A percentile compares a stretch with the other conserved stretches of the same genome.
phyloP scores from a whole-genome alignment of 1,140 invertebrate genomes.

The Oedothorax gibbosus region DNA sequence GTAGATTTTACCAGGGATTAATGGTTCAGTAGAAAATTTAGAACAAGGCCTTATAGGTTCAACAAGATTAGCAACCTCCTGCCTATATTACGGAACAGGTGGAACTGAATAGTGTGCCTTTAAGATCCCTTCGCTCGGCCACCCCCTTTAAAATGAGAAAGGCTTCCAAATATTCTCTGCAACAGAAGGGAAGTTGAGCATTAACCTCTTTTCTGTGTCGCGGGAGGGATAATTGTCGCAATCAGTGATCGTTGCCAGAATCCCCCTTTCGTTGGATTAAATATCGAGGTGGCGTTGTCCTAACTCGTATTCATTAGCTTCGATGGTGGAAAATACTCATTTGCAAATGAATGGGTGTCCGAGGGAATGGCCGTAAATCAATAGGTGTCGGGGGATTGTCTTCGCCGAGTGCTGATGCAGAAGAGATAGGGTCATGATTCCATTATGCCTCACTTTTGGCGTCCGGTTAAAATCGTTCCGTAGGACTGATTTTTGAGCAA shows the following conservation, averaged over 20 bases:
- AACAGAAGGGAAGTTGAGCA: constrained; percentile 38
- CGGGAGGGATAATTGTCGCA: constrained; percentile 48
- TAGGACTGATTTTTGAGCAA: no score
- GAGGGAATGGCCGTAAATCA: constrained; percentile 15
- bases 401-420: background rate
- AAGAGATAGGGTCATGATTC: no score
- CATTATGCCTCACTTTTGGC: no score
- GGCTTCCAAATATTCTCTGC: constrained; percentile 5
- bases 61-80: no score
- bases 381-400: constrained; percentile 19
- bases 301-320: constrained; percentile 28
- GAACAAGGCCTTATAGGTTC: no score
- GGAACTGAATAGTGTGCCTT: no score
- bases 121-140: background rate
- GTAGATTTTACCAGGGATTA: no score
- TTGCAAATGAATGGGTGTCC: constrained; percentile 36
- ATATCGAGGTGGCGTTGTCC: constrained; percentile 33
- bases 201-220: constrained; percentile 37
- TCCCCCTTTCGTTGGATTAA: constrained; percentile 24
- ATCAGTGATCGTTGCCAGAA: constrained; percentile 39
- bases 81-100: no score
- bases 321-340: constrained; percentile 36
- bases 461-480: no score
- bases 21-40: no score
- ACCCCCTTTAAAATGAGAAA: constrained; percentile 36